These are phyloP conservation scores for Epistrophella euchroma DNA, from an alignment of 2,888 invertebrate genomes.

Conservation along the genomic window DNA sequence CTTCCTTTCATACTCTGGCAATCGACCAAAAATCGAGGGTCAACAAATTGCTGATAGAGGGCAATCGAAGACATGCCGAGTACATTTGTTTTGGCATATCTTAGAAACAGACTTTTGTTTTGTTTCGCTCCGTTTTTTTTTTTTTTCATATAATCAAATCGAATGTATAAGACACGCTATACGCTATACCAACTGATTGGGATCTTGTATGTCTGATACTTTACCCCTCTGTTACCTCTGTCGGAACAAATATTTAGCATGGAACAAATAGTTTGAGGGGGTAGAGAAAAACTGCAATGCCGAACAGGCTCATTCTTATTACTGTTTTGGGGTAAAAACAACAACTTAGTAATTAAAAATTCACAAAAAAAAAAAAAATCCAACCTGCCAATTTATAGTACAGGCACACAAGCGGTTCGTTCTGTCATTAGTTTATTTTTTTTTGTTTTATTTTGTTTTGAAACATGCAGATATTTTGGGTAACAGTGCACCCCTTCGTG, in stretches of 20 bases:
- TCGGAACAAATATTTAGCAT: slow-evolving; percentile 29
- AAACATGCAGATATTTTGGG: slow-evolving; percentile 68
- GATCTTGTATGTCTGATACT: slow-evolving; percentile 58
- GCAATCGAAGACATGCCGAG: slow-evolving; percentile 63
- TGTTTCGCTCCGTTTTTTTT: neutral
- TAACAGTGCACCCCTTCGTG: slow-evolving; percentile 64
- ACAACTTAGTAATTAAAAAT: slow-evolving; percentile 70
- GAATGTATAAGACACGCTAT: slow-evolving; percentile 58
- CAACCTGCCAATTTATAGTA: slow-evolving; percentile 68
- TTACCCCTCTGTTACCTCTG: neutral
- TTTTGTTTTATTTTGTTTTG: slow-evolving; percentile 27
- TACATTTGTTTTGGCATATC: slow-evolving; percentile 67
- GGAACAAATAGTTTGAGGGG: neutral
- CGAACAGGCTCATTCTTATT: slow-evolving; percentile 17
- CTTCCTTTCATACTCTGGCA: slow-evolving; percentile 51
- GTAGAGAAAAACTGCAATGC: slow-evolving; percentile 56
- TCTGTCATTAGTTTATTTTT: slow-evolving; percentile 57
- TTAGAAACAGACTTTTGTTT: slow-evolving; percentile 37
- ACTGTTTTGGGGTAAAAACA: slow-evolving; percentile 19
- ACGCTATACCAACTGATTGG: slow-evolving; percentile 59
- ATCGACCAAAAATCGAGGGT: slow-evolving; percentile 71
- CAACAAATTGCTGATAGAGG: slow-evolving; percentile 72
- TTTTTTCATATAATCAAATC: slow-evolving; percentile 39
- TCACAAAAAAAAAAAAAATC: slow-evolving; percentile 32
- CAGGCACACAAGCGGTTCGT: slow-evolving; percentile 48